phyloP scores from a whole-genome alignment of 2,888 invertebrate genomes.

The Apomyelois bistriatella region DNA sequence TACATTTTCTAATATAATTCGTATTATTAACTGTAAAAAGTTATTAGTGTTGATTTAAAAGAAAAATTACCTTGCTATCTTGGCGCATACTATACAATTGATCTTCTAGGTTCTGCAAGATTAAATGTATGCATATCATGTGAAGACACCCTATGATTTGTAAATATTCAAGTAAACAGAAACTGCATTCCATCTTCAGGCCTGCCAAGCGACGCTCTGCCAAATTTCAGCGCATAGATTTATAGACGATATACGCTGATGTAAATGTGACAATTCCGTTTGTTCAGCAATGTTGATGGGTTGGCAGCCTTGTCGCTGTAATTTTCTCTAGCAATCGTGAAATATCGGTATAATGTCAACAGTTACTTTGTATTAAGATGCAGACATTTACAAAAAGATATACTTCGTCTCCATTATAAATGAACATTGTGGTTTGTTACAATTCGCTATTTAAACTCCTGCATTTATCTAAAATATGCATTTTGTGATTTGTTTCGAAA shows the following conservation, averaged over 20 bases:
- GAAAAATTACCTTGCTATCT: too few species aligned
- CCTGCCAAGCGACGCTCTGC: slow-evolving; percentile 58
- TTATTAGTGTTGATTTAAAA: too few species aligned
- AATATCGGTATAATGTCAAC: slow-evolving; percentile 6
- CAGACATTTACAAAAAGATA: background rate
- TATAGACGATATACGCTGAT: slow-evolving; percentile 42
- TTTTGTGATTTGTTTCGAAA: background rate
- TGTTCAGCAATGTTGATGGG: slow-evolving; percentile 31
- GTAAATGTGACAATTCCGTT: slow-evolving; percentile 36
- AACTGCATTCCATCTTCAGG: slow-evolving; percentile 45
- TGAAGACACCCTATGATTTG: slow-evolving; percentile 25
- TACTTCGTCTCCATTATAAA: background rate
- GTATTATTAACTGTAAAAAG: too few species aligned
- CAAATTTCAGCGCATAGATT: slow-evolving; percentile 47
- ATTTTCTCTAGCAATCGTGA: slow-evolving; percentile 6
- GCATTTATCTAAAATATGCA: background rate
- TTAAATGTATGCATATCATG: background rate
- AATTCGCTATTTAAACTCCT: background rate
- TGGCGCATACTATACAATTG: too few species aligned
- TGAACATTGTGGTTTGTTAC: background rate
- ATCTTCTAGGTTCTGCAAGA: too few species aligned
- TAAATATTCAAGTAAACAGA: slow-evolving; percentile 58
- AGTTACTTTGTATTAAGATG: slow-evolving; percentile 7
- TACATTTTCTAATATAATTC: too few species aligned
- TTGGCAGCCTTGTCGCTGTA: slow-evolving; percentile 2